Evolutionary conservation across 1,140 invertebrate species (phyloP).

Genomic region (Drosophila sucinea): DNA sequence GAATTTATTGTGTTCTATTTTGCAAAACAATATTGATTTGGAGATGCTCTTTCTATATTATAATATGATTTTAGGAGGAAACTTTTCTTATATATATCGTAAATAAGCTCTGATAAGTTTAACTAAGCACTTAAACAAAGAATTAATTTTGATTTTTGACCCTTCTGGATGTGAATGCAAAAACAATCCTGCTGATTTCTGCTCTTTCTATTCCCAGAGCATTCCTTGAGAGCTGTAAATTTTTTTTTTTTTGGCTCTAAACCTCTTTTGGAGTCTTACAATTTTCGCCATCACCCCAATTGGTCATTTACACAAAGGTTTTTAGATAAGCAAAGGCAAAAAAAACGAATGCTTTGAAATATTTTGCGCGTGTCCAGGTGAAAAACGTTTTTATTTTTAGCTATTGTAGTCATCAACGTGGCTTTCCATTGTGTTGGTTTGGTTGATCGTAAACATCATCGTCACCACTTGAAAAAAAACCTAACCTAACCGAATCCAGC

Average conservation of each 20-base stretch:
- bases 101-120: too few relatives aligned
- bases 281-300: constrained; percentile 1
- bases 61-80: too few relatives aligned
- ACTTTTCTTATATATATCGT: too few relatives aligned
- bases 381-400: constrained; percentile 14
- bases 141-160: too few relatives aligned
- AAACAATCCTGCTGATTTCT: background rate
- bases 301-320: background rate
- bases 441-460: background rate
- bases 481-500: background rate
- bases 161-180: too few relatives aligned
- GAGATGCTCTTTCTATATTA: too few relatives aligned
- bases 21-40: too few relatives aligned
- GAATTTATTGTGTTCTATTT: too few relatives aligned
- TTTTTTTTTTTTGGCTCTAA: background rate
- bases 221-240: background rate
- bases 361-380: constrained; percentile 4
- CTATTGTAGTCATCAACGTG: constrained; percentile 9
- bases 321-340: background rate
- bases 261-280: background rate
- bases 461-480: background rate
- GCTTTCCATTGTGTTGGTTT: constrained; percentile 7
- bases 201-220: too few relatives aligned
- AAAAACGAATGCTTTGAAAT: background rate
- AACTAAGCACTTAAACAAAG: too few relatives aligned